Base-by-base conservation (phyloP, 2,888 invertebrate genomes). In the Tetragonula carbonaria region DNA sequence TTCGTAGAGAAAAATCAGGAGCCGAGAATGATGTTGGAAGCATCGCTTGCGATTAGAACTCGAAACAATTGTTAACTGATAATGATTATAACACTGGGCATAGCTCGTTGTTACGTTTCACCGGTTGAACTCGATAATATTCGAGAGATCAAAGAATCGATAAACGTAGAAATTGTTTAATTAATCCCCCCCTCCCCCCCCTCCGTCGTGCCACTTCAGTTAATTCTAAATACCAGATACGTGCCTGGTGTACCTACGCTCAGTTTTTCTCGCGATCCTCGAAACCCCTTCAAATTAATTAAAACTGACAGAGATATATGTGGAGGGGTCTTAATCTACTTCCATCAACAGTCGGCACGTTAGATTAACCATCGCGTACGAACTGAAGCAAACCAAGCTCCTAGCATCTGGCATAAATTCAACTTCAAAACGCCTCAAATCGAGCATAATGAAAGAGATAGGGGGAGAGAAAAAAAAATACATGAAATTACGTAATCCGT, bases 281-380 rank as follows among this genome's bases (percentile, higher is more conserved):
- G 55, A 50, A 71, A 8, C n/a, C 8, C 6, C n/a, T 16, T 38
- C 4, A 16, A 57, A 55, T 71, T 38, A 55, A 71, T 71, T 71
- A 38, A 55, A 71, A 55, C 38, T 8, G 16, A n/a, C 50, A 33
- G 28, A 21, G 33, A 23, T 16, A 16, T n/a, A 38, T 11, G 45
- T 8, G 50, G 21, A 59, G n/a, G 28, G 16, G 50, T 28, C 59
- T 28, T 21, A 28, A 73, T 73, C 50, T 51, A 63, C 21, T 28
- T 28, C 21, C 16, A 51, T 73, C 62, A 28, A 33, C 28, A 28
- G 51, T 62, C 50, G 21, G 0, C 14, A n/a, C 50, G 28, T 11
- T 73, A 50, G 50, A 63, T 63, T 71, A 68, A 68, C 51, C 18
- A 68, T 71, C 71, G 51, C n/a, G 28, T n/a, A n/a, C 21, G 45